Evolutionary conservation across 2,797 vertebrate species (phyloP).

Genomic region (Gadopsis marmoratus): DNA sequence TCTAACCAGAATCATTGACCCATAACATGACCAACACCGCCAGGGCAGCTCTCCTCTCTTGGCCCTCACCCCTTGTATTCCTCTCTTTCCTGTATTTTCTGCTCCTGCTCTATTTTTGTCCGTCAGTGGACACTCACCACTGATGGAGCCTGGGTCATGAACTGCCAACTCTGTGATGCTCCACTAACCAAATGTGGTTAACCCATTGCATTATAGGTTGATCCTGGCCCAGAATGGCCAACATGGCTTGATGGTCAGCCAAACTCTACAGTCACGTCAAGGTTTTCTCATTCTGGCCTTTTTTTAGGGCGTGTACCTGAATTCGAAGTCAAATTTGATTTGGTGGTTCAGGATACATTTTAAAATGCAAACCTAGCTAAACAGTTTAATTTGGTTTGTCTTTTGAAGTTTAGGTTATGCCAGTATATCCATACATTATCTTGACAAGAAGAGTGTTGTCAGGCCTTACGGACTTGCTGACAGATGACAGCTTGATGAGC

Average conservation of each 20-base stretch:
- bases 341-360: neutral
- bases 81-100: conserved; percentile 29
- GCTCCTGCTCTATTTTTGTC: conserved; percentile 27
- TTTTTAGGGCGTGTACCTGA: neutral
- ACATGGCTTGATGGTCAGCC: conserved; percentile 39
- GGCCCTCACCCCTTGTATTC: conserved; percentile 35
- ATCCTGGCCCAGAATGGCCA: conserved; percentile 45
- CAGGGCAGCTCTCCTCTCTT: conserved; percentile 36
- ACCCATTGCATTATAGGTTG: conserved; percentile 48
- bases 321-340: neutral
- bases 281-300: conserved; percentile 43
- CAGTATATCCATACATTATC: conserved; percentile 13
- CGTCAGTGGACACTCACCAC: conserved; percentile 32
- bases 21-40: conserved; percentile 33
- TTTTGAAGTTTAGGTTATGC: conserved; percentile 24
- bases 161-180: conserved; percentile 54
- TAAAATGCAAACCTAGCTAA: neutral
- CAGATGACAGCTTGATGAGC: conserved; percentile 52
- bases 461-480: conserved; percentile 46
- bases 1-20: conserved; percentile 61
- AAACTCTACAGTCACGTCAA: conserved; percentile 45
- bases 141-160: conserved; percentile 44
- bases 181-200: conserved; percentile 60
- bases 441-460: conserved; percentile 60
- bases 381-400: neutral